Percentiles rank a stretch among this genome's conserved stretches.
Conservation (phyloP, 2,113 vertebrate species). For the Gymnocephalus cernua region DNA sequence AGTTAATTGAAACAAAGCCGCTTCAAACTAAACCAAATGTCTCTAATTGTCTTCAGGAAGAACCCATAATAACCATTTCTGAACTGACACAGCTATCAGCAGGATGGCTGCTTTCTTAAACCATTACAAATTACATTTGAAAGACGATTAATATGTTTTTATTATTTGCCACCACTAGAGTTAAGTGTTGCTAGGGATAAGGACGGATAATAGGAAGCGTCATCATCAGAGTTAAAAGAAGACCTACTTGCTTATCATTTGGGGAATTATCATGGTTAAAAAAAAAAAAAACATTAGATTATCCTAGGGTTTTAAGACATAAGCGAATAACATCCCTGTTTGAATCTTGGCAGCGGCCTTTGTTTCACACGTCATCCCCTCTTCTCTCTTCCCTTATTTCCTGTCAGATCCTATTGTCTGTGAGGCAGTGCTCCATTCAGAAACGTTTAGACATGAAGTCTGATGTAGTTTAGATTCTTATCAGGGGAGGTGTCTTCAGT, state of each 20-base stretch:
- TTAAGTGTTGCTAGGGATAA: not conserved
- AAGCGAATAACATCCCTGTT: too few relatives aligned
- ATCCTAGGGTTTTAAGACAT: not conserved
- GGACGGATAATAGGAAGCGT: not conserved
- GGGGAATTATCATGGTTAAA: not conserved
- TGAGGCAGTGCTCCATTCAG: not conserved
- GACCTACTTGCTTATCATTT: not conserved
- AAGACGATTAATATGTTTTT: not conserved
- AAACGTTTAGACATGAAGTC: not conserved
- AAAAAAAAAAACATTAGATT: too few relatives aligned
- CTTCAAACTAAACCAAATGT: not conserved
- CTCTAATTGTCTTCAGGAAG: not conserved
- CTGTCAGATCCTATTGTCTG: not conserved
- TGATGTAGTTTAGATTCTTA: not conserved
- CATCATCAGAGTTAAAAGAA: not conserved
- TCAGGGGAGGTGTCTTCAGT: not conserved
- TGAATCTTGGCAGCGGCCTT: not conserved
- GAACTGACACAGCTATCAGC: not conserved
- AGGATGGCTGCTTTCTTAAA: not conserved
- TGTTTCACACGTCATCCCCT: not conserved
- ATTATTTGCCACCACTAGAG: not conserved
- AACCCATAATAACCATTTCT: not conserved
- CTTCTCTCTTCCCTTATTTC: slow-evolving; percentile 10
- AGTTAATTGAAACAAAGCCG: not conserved
- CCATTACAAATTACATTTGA: too few relatives aligned